These are phyloP conservation scores for Peromyscus aztecus DNA, from an alignment of 2,797 vertebrate species.

Conservation along the genomic window DNA sequence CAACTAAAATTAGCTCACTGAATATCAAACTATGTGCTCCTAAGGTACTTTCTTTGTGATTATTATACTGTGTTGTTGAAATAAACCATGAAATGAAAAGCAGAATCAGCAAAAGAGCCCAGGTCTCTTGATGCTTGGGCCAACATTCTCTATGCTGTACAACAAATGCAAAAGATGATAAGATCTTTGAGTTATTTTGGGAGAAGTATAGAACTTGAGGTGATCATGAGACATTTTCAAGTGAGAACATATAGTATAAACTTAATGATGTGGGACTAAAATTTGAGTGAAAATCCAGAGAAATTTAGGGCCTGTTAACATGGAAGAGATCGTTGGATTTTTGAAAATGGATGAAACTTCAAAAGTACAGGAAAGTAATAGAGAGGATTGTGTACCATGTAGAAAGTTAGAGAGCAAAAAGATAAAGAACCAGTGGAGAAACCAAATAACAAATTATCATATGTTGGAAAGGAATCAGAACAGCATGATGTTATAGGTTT, in stretches of 20 bases:
- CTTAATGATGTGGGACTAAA: background rate
- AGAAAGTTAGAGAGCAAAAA: conserved; percentile 17
- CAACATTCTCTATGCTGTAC: background rate
- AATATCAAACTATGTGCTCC: background rate
- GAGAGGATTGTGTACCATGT: background rate
- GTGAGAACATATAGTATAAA: conserved; percentile 36
- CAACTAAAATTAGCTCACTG: conserved; percentile 27
- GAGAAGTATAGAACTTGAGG: conserved; percentile 21
- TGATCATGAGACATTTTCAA: conserved; percentile 32
- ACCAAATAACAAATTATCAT: background rate
- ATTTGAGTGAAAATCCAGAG: background rate
- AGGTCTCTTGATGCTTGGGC: background rate
- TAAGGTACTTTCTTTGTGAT: background rate
- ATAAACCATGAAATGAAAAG: conserved; percentile 15
- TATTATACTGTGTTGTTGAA: conserved; percentile 7
- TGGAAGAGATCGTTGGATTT: conserved; percentile 6
- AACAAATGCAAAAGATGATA: background rate
- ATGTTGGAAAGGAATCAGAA: background rate
- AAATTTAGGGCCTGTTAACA: background rate
- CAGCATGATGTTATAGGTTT: background rate
- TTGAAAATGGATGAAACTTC: conserved; percentile 44
- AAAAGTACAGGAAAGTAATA: conserved; percentile 7
- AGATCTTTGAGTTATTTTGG: conserved; percentile 4
- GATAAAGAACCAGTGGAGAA: conserved; percentile 17
- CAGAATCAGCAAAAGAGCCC: background rate